A percentile compares a stretch with the other conserved stretches of the same genome.
Conservation (phyloP, 2,113 vertebrate genomes). For the Macaca nemestrina region DNA sequence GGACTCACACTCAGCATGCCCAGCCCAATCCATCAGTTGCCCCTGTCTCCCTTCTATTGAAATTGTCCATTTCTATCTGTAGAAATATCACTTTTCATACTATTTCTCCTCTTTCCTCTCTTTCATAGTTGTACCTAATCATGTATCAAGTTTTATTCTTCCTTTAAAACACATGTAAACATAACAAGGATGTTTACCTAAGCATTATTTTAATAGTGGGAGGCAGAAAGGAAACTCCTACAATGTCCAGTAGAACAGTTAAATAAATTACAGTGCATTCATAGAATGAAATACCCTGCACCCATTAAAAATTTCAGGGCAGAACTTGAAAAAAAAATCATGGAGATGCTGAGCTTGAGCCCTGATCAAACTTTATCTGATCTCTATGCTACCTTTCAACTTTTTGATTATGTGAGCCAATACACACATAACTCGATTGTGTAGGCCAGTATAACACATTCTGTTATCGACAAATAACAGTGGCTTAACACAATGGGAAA, state of each 20-base stretch:
- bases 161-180: background rate
- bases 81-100: background rate
- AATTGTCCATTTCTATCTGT: accelerated
- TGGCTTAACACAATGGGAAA: background rate
- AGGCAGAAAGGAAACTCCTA: background rate
- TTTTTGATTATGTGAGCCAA: background rate
- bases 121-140: background rate
- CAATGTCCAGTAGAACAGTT: background rate
- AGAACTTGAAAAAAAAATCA: background rate
- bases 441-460: background rate
- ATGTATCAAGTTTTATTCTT: background rate
- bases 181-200: background rate
- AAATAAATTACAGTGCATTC: background rate
- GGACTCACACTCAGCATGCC: background rate
- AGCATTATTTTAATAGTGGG: background rate
- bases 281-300: background rate
- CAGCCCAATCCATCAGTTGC: background rate
- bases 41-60: background rate
- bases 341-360: background rate
- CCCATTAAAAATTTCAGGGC: background rate
- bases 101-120: background rate
- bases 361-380: background rate
- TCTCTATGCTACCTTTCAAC: background rate
- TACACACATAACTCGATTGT: background rate
- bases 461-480: background rate